Percentiles rank a stretch among this genome's conserved stretches.
Conservation (phyloP, 2,888 invertebrate species). For the Nipponacmea schrenckii region DNA sequence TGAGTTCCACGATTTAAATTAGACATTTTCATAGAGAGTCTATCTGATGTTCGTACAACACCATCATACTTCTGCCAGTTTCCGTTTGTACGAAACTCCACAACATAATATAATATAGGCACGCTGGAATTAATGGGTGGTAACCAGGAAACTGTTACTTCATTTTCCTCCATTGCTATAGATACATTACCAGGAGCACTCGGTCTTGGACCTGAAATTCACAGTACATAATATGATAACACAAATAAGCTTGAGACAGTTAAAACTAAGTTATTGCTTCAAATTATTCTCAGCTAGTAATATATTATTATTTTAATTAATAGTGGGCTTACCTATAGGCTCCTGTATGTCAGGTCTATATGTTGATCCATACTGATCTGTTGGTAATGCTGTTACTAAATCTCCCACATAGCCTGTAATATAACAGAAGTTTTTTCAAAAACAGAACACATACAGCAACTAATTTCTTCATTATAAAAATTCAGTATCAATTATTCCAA, state of each 20-base stretch:
- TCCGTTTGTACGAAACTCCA: slow-evolving; percentile 46
- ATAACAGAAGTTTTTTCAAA: too few species aligned
- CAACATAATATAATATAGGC: slow-evolving; percentile 56
- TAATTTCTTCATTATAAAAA: background rate
- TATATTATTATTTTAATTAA: too few species aligned
- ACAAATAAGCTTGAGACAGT: background rate
- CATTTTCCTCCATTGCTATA: slow-evolving; percentile 87
- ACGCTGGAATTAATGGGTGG: slow-evolving; percentile 54
- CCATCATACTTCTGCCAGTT: slow-evolving; percentile 33
- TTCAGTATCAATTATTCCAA: background rate
- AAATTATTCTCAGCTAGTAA: too few species aligned
- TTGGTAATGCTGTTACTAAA: slow-evolving; percentile 76
- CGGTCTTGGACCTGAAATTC: slow-evolving; percentile 84
- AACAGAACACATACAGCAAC: too few species aligned
- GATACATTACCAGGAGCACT: slow-evolving; percentile 90
- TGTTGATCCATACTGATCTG: slow-evolving; percentile 79
- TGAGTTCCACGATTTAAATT: slow-evolving; percentile 36
- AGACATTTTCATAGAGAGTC: slow-evolving; percentile 26
- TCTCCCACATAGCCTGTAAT: slow-evolving; percentile 48
- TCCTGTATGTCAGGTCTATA: slow-evolving; percentile 78
- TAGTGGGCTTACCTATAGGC: slow-evolving; percentile 80
- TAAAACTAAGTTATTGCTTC: too few species aligned
- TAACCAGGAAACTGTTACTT: slow-evolving; percentile 80
- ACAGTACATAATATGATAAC: background rate
- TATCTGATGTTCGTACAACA: slow-evolving; percentile 23